Conservation (phyloP, 2,797 vertebrate species). For the Dermochelys coriacea region DNA sequence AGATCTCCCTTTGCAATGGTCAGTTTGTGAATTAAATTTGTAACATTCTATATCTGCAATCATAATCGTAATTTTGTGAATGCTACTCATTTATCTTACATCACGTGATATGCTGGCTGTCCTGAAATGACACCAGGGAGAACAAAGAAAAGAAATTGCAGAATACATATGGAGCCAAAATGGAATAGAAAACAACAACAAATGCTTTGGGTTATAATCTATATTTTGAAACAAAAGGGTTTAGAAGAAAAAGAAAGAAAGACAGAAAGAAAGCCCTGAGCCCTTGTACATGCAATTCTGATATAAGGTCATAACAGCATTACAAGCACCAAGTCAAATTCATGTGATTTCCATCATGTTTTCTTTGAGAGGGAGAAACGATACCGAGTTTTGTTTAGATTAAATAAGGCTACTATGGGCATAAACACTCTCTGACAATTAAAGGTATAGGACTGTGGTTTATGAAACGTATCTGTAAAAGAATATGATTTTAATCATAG, state of each 20-base stretch:
- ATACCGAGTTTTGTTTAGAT: neutral
- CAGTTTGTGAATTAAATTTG: neutral
- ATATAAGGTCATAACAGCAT: neutral
- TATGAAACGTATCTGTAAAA: neutral
- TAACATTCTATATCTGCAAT: neutral
- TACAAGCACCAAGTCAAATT: rapidly evolving
- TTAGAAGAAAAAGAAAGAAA: too few relatives aligned
- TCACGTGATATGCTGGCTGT: neutral
- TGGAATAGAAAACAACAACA: neutral
- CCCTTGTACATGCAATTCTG: rapidly evolving
- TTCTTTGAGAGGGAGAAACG: neutral
- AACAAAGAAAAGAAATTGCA: slow-evolving; percentile 35
- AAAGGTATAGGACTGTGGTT: neutral
- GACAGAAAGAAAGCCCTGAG: neutral
- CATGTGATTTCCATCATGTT: neutral
- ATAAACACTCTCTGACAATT: neutral
- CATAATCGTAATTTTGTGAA: neutral
- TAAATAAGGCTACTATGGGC: neutral
- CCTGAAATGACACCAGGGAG: neutral
- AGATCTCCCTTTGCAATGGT: neutral
- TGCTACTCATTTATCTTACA: neutral
- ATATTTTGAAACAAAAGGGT: neutral
- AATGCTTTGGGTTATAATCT: neutral
- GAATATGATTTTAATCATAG: slow-evolving; percentile 9
- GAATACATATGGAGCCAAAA: neutral